Evolutionary conservation across 2,797 vertebrate species (phyloP), one percentile per base, ranked within the genome.

Genomic region (Protosalanx chinensis): DNA sequence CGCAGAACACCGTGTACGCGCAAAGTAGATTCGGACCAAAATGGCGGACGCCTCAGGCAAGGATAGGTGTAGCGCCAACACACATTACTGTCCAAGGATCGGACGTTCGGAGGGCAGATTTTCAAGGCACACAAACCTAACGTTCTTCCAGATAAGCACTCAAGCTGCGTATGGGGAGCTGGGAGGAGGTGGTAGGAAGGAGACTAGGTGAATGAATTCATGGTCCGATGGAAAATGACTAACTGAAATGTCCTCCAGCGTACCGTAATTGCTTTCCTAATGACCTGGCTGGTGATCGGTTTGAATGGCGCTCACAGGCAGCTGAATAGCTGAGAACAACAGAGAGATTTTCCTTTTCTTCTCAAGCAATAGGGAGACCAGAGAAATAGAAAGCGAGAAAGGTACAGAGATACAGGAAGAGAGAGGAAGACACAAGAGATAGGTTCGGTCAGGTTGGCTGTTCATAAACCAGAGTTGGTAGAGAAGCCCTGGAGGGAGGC

Each of bases 1-100:
- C 68, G 53, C 77, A 82, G 81, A 74, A 78, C 73, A 80, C 63
- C 69, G 60, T 46, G 72, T 87, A 56, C 29, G 58, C 29, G 35
- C 46, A 37, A 41, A 30, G 75, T 72, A 63, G 37, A 67, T 4
- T 23, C 46, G 76, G 49, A 4, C 41, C 41, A 13, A 37, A 61
- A 60, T 53, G 46, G 72, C 56, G 6, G 20, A 69, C 71, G 66
- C 15, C 20, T 16, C 30, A 77, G 41, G 62, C 13, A 23, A 30
- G 5, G 27, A 49, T 41, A 1, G 2, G 15, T 67, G 66, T 65
- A 68, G 72, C 35, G 53, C 66, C n/a, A n/a, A n/a, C 18, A n/a
- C 6, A 18, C 16, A 63, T 33, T 63, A 32, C 61, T 18, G 18
- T 33, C 18, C 63, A 65, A 5, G 37, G 37, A 23, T 35, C 3